phyloP scores from a whole-genome alignment of 2,113 vertebrate genomes.

The Todiramphus saurophagus region DNA sequence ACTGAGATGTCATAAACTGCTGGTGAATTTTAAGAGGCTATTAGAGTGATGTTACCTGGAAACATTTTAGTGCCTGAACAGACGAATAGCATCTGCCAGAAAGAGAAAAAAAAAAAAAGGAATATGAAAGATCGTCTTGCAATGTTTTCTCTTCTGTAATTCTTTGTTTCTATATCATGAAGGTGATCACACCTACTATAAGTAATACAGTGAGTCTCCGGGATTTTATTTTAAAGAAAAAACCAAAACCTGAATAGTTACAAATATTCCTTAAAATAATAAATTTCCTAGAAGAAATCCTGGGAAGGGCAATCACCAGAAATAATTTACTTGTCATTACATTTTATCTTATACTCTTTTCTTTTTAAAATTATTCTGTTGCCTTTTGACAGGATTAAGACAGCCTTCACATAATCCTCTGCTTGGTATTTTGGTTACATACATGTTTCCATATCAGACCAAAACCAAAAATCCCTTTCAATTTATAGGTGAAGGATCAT shows the following conservation, averaged over 20 bases:
- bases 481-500: not conserved
- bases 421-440: not conserved
- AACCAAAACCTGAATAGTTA: not conserved
- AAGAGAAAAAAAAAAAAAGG: not conserved
- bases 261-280: not conserved
- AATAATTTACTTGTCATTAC: not conserved
- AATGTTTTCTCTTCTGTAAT: not conserved
- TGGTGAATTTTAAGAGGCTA: not conserved
- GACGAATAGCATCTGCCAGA: constrained; percentile 23
- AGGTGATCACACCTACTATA: not conserved
- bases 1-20: not conserved
- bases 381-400: not conserved
- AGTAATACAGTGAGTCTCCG: not conserved
- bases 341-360: not conserved
- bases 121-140: not conserved
- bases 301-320: not conserved
- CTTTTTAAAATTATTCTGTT: not conserved
- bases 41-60: constrained; percentile 28
- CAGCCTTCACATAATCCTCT: not conserved
- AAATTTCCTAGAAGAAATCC: not conserved
- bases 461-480: not conserved
- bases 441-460: not conserved
- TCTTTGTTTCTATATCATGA: constrained; percentile 5
- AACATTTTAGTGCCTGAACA: not conserved
- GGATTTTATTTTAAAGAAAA: not conserved